Conservation (phyloP, 2,888 invertebrate species). For the Andrena hattorfiana region DNA sequence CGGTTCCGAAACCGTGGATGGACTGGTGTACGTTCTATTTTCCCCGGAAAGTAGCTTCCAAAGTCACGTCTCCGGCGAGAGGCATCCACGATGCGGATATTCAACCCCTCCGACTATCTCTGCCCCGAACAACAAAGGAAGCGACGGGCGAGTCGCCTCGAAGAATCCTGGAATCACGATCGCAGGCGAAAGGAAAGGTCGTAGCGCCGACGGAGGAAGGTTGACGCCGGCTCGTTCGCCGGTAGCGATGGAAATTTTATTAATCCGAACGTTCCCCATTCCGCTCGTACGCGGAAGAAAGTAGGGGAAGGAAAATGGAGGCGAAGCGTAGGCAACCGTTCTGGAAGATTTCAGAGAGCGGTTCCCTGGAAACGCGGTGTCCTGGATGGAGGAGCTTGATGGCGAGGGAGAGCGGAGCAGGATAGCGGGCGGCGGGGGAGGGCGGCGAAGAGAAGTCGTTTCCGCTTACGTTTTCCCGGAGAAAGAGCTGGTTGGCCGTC, state of each 20-base stretch:
- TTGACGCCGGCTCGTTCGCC: conserved; percentile 52
- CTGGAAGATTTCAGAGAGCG: conserved; percentile 65
- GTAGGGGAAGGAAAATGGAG: conserved; percentile 30
- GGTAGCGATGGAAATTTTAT: conserved; percentile 65
- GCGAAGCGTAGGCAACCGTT: conserved; percentile 55
- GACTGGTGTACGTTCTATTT: too few relatives aligned
- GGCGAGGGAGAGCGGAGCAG: conserved; percentile 23
- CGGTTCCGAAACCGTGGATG: too few relatives aligned
- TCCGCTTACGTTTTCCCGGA: conserved; percentile 74
- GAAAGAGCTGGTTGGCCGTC: conserved; percentile 73
- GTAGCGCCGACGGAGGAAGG: conserved; percentile 1
- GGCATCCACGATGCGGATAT: too few relatives aligned
- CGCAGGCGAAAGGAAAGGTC: conserved; percentile 13
- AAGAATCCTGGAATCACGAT: neutral
- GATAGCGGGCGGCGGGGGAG: neutral
- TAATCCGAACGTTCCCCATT: conserved; percentile 55
- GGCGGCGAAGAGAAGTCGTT: conserved; percentile 56
- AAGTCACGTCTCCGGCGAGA: too few relatives aligned
- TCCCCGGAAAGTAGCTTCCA: too few relatives aligned
- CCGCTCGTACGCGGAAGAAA: conserved; percentile 24
- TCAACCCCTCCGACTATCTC: too few relatives aligned
- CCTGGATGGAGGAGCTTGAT: conserved; percentile 39
- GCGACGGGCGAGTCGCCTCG: neutral
- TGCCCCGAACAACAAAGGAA: too few relatives aligned
- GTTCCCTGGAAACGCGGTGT: conserved; percentile 50